These are phyloP conservation scores for Phoxinus phoxinus DNA, from an alignment of 2,113 vertebrate species.

Conservation along the genomic window DNA sequence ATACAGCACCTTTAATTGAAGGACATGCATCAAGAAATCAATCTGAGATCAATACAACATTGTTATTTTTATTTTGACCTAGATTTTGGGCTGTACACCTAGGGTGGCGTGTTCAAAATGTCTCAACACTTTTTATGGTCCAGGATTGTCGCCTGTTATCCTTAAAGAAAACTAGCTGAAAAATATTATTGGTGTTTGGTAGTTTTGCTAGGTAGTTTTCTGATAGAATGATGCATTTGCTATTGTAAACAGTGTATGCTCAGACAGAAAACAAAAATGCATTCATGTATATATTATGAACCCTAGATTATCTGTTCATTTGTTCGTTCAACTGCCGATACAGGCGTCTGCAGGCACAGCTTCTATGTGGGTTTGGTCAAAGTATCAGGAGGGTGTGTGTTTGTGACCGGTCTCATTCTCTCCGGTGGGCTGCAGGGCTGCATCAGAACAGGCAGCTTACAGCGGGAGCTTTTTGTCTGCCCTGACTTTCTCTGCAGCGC, in stretches of 20 bases:
- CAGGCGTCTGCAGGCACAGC: not conserved
- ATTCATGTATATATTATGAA: too few relatives aligned
- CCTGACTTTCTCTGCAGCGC: not conserved
- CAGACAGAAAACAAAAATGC: too few relatives aligned
- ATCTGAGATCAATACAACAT: not conserved
- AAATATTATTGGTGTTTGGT: too few relatives aligned
- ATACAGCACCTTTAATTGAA: not conserved
- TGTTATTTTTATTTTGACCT: not conserved
- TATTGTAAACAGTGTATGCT: too few relatives aligned
- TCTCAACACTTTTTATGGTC: too few relatives aligned
- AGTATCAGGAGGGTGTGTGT: not conserved
- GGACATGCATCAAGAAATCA: not conserved
- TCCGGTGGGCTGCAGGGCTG: not conserved
- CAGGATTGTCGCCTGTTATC: too few relatives aligned
- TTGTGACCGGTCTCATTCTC: not conserved
- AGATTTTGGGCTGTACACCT: not conserved
- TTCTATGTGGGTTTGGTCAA: not conserved
- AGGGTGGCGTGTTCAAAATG: not conserved
- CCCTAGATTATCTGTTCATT: too few relatives aligned
- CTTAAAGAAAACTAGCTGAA: too few relatives aligned
- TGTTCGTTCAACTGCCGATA: too few relatives aligned
- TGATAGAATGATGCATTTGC: too few relatives aligned
- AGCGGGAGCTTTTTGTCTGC: constrained; percentile 24
- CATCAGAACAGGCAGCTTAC: constrained; percentile 7
- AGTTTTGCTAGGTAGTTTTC: too few relatives aligned